Base-by-base conservation (phyloP, 2,113 vertebrate species). In the Symphodus melops region DNA sequence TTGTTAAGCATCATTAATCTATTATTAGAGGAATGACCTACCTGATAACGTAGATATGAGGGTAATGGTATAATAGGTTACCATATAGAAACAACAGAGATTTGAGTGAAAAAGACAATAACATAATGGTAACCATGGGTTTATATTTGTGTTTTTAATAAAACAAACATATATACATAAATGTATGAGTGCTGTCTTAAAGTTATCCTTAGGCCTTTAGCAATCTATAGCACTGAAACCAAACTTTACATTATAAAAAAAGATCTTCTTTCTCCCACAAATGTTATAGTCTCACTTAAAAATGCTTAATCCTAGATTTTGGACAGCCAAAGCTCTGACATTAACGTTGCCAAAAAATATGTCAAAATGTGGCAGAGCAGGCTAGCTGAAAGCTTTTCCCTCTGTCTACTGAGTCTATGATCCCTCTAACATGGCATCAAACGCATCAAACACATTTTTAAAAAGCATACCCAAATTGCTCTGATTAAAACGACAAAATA, bases 401-500 rank as follows among this genome's bases (percentile, higher is more conserved):
- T 39, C 8, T 51, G 39, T 49, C 48, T 1, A 51, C 41, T 25
- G 46, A 36, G 36, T 8, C 7, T 68, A 4, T 54, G 48, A 17
- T 52, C 25, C 21, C 21, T 33, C 11, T 33, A 67, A 51, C 16
- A 19, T n/a, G 14, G 42, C 13, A 51, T 8, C 41, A 51, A 64
- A 77, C 25, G 11, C 39, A 41, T 41, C 54, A 57, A 37, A 28
- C 21, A 3, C 28, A 70, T 16, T 5, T 69, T 71, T 19, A 77
- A 77, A n/a, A 19, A 68, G 72, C 51, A 75, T 60, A 72, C 20
- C 21, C 25, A 51, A 65, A 75, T 52, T 65, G 3, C 56, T 77
- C n/a, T 60, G 23, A 74, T 65, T 10, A 59, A 79, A 51, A 66
- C 68, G 61, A 51, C 6, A 44, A 57, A 86, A 63, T 68, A 53